Base-by-base conservation (phyloP, 1,140 invertebrate species). In the Caenorhabditis remanei region DNA sequence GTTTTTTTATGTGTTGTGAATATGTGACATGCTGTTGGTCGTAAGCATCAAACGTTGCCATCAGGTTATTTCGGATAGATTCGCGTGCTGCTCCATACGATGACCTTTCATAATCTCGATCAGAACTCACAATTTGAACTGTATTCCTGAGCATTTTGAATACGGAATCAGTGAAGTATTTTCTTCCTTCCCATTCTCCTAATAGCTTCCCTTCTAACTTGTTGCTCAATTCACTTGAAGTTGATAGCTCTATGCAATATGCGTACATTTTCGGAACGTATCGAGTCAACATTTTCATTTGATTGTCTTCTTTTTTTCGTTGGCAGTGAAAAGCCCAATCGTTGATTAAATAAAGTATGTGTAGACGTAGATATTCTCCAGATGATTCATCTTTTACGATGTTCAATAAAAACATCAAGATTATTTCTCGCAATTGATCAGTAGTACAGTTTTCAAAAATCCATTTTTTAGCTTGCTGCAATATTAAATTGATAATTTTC, bases 321-420 rank as follows among this genome's bases (percentile, higher is more conserved):
- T 91, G 87, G 79, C 90, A 91, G 86, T 90, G 89, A 83, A 92
- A 87, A 40, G 91, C 90, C 90, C 90, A 91, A 75, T 91, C 90
- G 82, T 91, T 92, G 61, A 91, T 89, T 19, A 91, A 79, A 63
- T 91, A 91, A 16, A 91, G 85, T 58, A 91, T 87, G 50, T 91
- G 91, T 4, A 91, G 91, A 55, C 91, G 88, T 13, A 91, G 87
- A 16, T 58, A 32, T 50, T 91, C 90, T 43, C 21, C 88, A 13
- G 91, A 61, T 24, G 48, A 13, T 41, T 24, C 82, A 24, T 83
- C 85, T 84, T 87, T 88, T 1, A 90, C 90, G 83, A 88, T 90
- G 56, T 89, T 75, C 41, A 91, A 55, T 13, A 91, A 83, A 53
- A 91, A 91, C 19, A 88, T 85, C 32, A 91, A 86, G 40, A 92